Evolutionary conservation across 1,140 invertebrate species (phyloP).

Genomic region (Proales similis): DNA sequence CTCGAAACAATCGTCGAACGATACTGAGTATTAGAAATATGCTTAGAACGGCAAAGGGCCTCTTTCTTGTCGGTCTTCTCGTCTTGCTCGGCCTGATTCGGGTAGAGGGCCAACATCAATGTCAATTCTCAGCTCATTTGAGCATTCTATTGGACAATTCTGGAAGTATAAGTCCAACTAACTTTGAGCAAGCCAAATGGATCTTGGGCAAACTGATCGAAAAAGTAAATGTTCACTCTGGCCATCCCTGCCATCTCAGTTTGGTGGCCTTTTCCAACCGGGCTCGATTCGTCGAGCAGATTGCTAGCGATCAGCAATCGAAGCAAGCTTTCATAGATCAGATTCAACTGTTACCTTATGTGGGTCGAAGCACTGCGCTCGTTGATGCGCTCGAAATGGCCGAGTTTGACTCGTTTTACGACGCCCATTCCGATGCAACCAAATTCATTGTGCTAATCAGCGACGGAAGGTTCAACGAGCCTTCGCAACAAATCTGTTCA

Average conservation of each 20-base stretch:
- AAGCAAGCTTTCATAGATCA: background rate
- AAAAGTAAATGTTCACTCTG: background rate
- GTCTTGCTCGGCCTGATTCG: background rate
- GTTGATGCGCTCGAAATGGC: conserved; percentile 3
- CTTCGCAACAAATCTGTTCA: no score
- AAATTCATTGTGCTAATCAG: no score
- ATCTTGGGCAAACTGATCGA: background rate
- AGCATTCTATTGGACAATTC: background rate
- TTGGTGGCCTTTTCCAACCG: background rate
- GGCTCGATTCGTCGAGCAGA: background rate
- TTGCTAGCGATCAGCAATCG: conserved; percentile 1
- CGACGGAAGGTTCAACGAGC: no score
- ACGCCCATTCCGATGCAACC: no score
- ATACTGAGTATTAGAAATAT: conserved; percentile 1
- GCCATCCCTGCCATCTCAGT: background rate
- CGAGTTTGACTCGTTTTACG: no score
- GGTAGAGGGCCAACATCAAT: background rate
- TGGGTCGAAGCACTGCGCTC: conserved; percentile 5
- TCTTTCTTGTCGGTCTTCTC: background rate
- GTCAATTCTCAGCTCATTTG: background rate
- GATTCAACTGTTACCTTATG: background rate
- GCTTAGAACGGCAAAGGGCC: background rate
- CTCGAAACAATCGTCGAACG: conserved; percentile 12
- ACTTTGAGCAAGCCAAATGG: background rate
- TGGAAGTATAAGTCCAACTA: background rate